Base-by-base conservation (phyloP, 2,797 vertebrate species). In the Microctenopoma stevenorrisi region DNA sequence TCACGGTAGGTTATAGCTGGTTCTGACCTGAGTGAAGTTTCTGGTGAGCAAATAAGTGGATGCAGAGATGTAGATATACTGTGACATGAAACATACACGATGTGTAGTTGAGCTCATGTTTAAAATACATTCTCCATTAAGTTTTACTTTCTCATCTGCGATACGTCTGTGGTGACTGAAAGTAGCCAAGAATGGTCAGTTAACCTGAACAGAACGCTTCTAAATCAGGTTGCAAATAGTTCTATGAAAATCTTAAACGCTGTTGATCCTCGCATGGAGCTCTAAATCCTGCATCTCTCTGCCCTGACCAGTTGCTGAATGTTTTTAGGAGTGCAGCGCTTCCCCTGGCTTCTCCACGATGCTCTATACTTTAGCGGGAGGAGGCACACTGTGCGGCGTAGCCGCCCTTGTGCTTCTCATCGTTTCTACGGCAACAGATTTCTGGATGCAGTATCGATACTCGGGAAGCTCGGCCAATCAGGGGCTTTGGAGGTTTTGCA, bases 401-500 rank as follows among this genome's bases (percentile, higher is more conserved):
- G 94, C 85, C 0, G 92, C 95, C 60, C 90, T 96, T 9, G 89
- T 94, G 67, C 94, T 96, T 40, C 94, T 96, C 44, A 93, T 96
- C 22, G 91, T 95, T 33, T 94, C 95, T 62, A 96, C 95, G 0
- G 92, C 94, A 0, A 96, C 95, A 0, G 93, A 94, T 72, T 95
- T 93, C 87, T 97, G 95, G 96, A 92, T 95, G 93, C 94, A 96
- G 78, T 95, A 94, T 61, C 91, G 94, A 4, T 95, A 92, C 54
- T 94, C 94, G 0, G 94, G 93, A 0, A 95, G 90, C 76, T 83
- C 90, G 0, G 92, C 94, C 81, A 95, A 92, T 88, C 94, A 96
- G 75, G 96, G 95, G 9, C 94, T 97, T 52, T 96, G 95, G 95
- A 93, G 91, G 74, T 93, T 93, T 79, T 96, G 96, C 88, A 93